phyloP scores from a whole-genome alignment of 2,888 invertebrate species.

The Vesta saturnalis region DNA sequence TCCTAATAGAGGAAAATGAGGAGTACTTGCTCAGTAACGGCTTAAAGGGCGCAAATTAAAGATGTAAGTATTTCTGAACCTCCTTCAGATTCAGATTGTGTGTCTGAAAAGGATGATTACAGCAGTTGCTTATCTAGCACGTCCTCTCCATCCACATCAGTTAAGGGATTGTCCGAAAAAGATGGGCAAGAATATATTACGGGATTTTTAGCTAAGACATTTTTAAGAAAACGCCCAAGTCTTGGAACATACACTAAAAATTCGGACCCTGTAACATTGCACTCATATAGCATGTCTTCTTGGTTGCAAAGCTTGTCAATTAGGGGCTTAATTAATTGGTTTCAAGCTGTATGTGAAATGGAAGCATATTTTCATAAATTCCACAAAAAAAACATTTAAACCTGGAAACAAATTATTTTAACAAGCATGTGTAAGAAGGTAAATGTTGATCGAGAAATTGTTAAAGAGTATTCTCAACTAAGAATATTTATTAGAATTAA shows the following conservation, averaged over 20 bases:
- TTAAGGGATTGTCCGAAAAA: neutral
- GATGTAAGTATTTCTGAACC: neutral
- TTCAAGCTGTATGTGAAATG: too few species aligned
- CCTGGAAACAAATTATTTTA: too few species aligned
- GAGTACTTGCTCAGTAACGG: neutral
- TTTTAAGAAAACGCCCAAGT: neutral
- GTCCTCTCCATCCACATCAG: neutral
- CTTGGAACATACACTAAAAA: too few species aligned
- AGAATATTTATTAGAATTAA: too few species aligned
- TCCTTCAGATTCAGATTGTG: neutral
- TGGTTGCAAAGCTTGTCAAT: neutral
- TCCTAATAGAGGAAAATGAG: neutral
- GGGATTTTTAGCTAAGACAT: neutral
- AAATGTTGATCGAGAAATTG: too few species aligned
- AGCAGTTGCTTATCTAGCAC: too few species aligned
- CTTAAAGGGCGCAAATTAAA: neutral
- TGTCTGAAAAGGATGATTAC: neutral
- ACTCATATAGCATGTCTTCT: neutral
- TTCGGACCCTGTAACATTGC: neutral
- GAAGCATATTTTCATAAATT: too few species aligned
- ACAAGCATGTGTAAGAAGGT: too few species aligned
- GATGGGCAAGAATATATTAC: neutral
- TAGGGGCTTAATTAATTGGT: neutral
- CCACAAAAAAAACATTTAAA: too few species aligned
- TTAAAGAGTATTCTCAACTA: too few species aligned